Conservation (phyloP, 2,888 invertebrate species). For the Acleris literana region DNA sequence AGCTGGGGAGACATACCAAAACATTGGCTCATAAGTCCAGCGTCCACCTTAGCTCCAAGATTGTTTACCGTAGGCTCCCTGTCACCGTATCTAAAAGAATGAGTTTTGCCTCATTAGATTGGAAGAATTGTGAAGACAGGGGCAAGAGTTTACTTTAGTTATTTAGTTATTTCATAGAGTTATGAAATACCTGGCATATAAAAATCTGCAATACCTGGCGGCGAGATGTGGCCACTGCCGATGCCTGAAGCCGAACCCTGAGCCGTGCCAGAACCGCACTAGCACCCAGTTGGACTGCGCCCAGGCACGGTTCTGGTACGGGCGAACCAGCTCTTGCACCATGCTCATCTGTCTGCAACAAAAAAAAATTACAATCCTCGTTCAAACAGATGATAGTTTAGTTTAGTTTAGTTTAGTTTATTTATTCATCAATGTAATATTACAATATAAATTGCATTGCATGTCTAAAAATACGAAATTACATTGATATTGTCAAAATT, state of each 20-base stretch:
- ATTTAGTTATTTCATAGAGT: too few relatives aligned
- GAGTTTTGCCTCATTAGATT: conserved; percentile 1
- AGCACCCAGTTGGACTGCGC: conserved; percentile 94
- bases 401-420: too few relatives aligned
- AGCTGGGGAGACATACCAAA: conserved; percentile 56
- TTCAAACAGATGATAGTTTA: too few relatives aligned
- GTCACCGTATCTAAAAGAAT: conserved; percentile 67
- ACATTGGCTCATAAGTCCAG: conserved; percentile 79
- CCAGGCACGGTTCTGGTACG: conserved; percentile 92
- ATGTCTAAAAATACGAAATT: too few relatives aligned
- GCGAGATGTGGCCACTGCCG: conserved; percentile 79
- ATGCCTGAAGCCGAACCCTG: conserved; percentile 90
- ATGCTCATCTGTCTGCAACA: conserved; percentile 82
- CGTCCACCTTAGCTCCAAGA: conserved; percentile 77
- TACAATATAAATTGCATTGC: too few relatives aligned
- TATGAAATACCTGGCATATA: too few relatives aligned
- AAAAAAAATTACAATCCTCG: not conserved
- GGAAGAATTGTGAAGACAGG: not conserved
- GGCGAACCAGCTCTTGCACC: conserved; percentile 87
- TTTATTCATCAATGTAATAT: too few relatives aligned
- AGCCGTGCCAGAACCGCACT: conserved; percentile 92
- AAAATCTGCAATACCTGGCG: conserved; percentile 67
- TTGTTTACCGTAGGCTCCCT: conserved; percentile 78
- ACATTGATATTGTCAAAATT: too few relatives aligned
- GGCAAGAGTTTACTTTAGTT: not conserved